Evolutionary conservation across 1,140 invertebrate genomes (phyloP), one percentile per base, ranked within the genome.

Genomic region (Camponotus pennsylvanicus): DNA sequence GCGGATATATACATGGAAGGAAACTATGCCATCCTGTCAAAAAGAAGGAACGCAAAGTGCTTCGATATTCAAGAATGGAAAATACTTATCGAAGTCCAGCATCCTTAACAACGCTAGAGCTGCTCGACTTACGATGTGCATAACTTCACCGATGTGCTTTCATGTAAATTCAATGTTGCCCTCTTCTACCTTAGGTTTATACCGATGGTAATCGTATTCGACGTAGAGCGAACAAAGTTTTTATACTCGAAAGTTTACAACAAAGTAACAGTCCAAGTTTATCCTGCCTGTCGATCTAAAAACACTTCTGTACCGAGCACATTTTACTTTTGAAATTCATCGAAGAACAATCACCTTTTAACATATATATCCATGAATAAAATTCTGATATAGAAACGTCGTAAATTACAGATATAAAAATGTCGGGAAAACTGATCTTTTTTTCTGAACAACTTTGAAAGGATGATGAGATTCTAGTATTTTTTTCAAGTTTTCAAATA

Each of bases 141-240:
- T 83, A 73, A 82, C 70, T 70, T 66, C 73, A 70, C 40, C 57
- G 37, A 63, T 71, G 27, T 27, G 79, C 70, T 79, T 87, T 85
- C 61, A 89, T 89, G 87, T 63, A 89, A 90, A 91, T 91, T 85
- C 85, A 66, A 37, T 64, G 59, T 91, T 90, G 89, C 88, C 37
- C 57, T 52, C 63, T 27, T 57, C 27, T 64, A 66, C 34, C 63
- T 42, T 67, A 18, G 45, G 71, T 76, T 83, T 61, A 75, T 52
- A 40, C 21, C 45, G 66, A 7, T 73, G 55, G 70, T 88, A 90
- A 90, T 88, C 78, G 59, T 55, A 77, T 88, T 88, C 67, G 71
- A 86, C 86, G 75, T 79, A n/a, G 21, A 49, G 49, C 27, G 34
- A 66, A 73, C 85, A 71, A 87, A 85, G 52, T 87, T 87, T 37